Evolutionary conservation across 2,113 vertebrate genomes (phyloP), one percentile per base, ranked within the genome.

Genomic region (Cichladusa arquata): DNA sequence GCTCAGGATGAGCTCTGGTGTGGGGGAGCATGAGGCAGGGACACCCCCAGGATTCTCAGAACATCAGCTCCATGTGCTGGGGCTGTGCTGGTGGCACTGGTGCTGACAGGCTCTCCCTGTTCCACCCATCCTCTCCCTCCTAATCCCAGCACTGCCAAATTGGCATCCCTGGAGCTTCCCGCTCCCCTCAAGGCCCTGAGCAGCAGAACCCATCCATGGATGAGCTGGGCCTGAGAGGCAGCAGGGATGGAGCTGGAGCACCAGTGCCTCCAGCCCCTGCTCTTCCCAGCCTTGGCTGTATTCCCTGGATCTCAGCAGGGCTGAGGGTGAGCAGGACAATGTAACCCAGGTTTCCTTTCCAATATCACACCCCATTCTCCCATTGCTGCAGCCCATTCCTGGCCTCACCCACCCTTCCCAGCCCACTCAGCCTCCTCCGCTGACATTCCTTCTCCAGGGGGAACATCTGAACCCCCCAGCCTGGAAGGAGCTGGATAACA

Each of bases 11-110:
- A 58, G 28, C 22, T 31, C 31, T 28, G 57, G 20, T 25, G 3
- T 0, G 12, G 50, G 31, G 51, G 11, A 58, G 12, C 19, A 53
- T 0, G 0, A 13, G 61, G 45, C 45, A 66, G 36, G 33, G 28
- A 26, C 28, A 38, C 8, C 15, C 7, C 45, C 44, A 45, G 69
- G 12, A 51, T 38, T 51, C 34, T 10, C 0, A 0, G 45, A 20
- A 60, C 6, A 2, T 24, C 0, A 0, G 18, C 61, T 74, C 56
- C 10, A 0, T 2, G 38, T 34, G 7, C 45, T 2, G 2, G 36
- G 13, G 24, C 54, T n/a, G 71, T 60, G 45, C 70, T 2, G 16
- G 44, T 56, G 45, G n/a, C 15, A 4, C 45, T 47, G 71, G 22
- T 29, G 50, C 66, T 44, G 3, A 2, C 70, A 44, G n/a, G 29